Evolutionary conservation across 2,888 invertebrate species (phyloP), one percentile per base, ranked within the genome.

Genomic region (Epirrhoe alternata): DNA sequence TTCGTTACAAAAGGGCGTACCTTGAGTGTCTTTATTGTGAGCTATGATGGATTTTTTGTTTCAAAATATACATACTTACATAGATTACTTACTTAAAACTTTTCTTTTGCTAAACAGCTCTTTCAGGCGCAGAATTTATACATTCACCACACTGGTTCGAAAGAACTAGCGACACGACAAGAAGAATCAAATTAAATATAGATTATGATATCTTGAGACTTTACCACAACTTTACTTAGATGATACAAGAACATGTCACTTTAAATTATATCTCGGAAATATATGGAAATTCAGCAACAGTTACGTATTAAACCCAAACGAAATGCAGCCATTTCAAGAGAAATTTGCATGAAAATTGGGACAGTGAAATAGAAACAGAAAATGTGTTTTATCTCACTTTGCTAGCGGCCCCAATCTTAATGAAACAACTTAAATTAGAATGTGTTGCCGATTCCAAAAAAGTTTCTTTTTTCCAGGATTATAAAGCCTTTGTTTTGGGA

Each of bases 341-440:
- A 38, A 38, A 38, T 42, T 42, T 42, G 12, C 4, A 12, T 4
- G 4, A 4, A 42, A 12, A 12, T 4, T 12, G 8, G 4, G 8
- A 42, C 38, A 42, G 38, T 42, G 12, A 42, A 12, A 42, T 12
- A 42, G 12, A 42, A 12, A 42, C 38, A 12, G 12, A 42, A 42
- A 42, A 42, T 42, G 38, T 42, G 38, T 12, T 42, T 42, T 12
- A 42, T 42, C 38, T 42, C 38, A 42, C 38, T 10, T 63, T 47
- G 45, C 42, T 52, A 51, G 60, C 57, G 50, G 33, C 59, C 61
- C 52, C n/a, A 56, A 70, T 65, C 66, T 68, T 68, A 71, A 71
- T 66, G 68, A 68, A 68, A 53, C 64, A 71, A 71, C 66, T 68
- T 71, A 56, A 71, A 68, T 66, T 17, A 10, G 17, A 55, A 60